Evolutionary conservation across 2,888 invertebrate genomes (phyloP).

Genomic region (Thymelicus sylvestris): DNA sequence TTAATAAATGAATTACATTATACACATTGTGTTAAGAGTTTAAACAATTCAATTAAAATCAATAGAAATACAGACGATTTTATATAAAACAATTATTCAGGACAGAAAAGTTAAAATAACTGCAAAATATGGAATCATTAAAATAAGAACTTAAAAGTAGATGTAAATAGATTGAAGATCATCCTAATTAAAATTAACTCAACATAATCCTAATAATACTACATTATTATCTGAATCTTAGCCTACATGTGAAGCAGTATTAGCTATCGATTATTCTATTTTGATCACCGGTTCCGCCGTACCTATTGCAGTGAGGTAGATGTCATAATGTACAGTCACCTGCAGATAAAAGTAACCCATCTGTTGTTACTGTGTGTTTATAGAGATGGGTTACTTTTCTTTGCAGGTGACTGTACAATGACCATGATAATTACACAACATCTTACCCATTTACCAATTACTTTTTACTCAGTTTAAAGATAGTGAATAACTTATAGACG

Average conservation of each 20-base stretch:
- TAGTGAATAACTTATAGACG: too few relatives aligned
- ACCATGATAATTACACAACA: too few relatives aligned
- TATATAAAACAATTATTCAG: background rate
- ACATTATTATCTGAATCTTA: background rate
- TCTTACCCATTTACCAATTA: too few relatives aligned
- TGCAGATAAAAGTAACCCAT: too few relatives aligned
- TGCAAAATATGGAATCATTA: slow-evolving; percentile 8
- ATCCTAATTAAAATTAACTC: slow-evolving; percentile 2
- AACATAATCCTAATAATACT: slow-evolving; percentile 15
- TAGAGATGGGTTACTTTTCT: too few relatives aligned
- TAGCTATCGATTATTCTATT: background rate
- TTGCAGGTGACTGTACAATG: too few relatives aligned
- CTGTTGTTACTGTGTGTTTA: too few relatives aligned
- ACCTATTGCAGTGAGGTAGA: too few relatives aligned
- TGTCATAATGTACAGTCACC: too few relatives aligned
- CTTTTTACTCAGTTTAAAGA: too few relatives aligned
- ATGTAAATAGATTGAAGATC: background rate
- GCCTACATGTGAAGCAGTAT: background rate
- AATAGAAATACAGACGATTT: background rate
- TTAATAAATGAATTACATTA: background rate
- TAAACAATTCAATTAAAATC: background rate
- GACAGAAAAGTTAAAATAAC: background rate
- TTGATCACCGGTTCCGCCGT: background rate
- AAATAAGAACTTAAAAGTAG: background rate
- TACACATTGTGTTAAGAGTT: background rate